Evolutionary conservation across 1,140 invertebrate genomes (phyloP).

Genomic region (Bombus terrestris): DNA sequence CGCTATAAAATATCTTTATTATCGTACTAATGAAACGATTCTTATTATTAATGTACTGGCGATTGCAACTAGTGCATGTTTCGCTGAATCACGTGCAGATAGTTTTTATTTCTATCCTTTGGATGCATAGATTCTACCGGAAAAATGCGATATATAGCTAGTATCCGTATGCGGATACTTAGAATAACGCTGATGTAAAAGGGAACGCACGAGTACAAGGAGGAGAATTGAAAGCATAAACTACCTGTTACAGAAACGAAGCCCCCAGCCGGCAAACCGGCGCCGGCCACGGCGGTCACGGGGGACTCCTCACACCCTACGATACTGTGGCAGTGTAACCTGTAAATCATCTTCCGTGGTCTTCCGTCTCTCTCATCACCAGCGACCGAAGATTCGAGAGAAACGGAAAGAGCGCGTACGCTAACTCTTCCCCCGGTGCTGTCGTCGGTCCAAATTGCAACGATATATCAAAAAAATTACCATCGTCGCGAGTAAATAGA

Average conservation of each 20-base stretch:
- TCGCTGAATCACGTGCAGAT: constrained; percentile 5
- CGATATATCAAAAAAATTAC: constrained; percentile 69
- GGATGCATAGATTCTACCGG: neutral
- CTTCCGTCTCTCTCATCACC: constrained; percentile 63
- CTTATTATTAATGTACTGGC: constrained; percentile 18
- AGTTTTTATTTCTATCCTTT: constrained; percentile 24
- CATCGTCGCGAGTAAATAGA: constrained; percentile 68
- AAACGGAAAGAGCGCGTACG: constrained; percentile 63
- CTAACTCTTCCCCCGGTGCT: constrained; percentile 68
- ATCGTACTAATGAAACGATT: constrained; percentile 26
- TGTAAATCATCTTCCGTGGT: constrained; percentile 85
- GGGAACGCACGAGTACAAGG: neutral
- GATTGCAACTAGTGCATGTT: constrained; percentile 52
- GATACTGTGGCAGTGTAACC: constrained; percentile 98
- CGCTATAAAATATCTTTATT: constrained; percentile 35
- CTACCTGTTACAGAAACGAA: constrained; percentile 90
- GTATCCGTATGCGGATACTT: constrained; percentile 30
- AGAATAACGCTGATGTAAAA: neutral
- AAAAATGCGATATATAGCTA: neutral
- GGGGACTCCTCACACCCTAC: constrained; percentile 96
- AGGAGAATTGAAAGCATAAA: constrained; percentile 16
- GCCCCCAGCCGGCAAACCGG: constrained; percentile 87
- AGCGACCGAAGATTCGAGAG: constrained; percentile 60
- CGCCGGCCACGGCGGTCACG: constrained; percentile 86
- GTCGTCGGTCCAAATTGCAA: constrained; percentile 72